A percentile compares a stretch with the other conserved stretches of the same genome.
phyloP scores from a whole-genome alignment of 2,113 vertebrate genomes.

The Cheirogaleus medius region DNA sequence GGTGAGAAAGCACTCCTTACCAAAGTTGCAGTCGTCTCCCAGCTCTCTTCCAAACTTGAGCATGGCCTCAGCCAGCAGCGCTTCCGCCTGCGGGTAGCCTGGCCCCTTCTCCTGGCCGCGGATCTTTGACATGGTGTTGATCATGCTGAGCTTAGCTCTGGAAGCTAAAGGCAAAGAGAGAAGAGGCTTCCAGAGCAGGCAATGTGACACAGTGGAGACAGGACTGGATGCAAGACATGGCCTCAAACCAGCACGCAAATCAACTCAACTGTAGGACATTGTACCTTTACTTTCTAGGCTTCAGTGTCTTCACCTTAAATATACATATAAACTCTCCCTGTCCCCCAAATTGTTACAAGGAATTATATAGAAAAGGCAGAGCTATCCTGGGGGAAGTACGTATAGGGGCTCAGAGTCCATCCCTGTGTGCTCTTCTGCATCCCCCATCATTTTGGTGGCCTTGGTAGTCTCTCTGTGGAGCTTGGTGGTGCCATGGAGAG shows the following conservation, averaged over 20 bases:
- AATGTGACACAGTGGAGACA: neutral
- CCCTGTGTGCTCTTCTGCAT: rapidly evolving
- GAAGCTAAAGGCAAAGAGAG: constrained; percentile 87
- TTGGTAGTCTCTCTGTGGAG: neutral
- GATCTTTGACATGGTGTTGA: constrained; percentile 99
- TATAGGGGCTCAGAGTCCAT: no score
- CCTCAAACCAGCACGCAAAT: neutral
- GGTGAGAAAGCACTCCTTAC: constrained; percentile 82
- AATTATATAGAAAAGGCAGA: neutral
- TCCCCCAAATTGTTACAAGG: neutral
- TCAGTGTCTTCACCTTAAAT: neutral
- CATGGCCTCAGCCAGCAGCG: constrained; percentile 95
- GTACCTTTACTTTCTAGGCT: neutral
- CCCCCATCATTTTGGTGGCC: neutral
- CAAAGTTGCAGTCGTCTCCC: constrained; percentile 96
- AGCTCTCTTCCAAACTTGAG: constrained; percentile 96
- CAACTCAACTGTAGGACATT: neutral
- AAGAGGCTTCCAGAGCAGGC: neutral
- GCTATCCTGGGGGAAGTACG: neutral
- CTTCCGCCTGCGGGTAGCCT: constrained; percentile 96
- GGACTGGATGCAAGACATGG: neutral
- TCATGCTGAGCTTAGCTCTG: constrained; percentile 99
- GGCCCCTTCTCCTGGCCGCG: constrained; percentile 97
- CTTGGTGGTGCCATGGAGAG: neutral
- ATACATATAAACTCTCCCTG: neutral